Base-by-base conservation (phyloP, 2,888 invertebrate species). In the Seira sanloemensis region DNA sequence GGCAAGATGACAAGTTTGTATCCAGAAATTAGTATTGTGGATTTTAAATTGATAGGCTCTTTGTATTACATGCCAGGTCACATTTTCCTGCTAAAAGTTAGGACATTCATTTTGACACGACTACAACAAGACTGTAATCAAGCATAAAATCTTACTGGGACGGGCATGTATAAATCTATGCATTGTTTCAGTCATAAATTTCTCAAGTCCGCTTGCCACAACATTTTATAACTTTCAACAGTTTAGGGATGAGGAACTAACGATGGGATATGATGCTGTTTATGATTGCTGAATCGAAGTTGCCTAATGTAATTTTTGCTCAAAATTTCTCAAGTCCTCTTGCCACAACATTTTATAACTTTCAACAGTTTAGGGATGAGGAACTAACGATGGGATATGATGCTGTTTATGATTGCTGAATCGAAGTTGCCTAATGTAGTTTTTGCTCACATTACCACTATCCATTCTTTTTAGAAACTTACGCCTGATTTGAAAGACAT, bases 401-500 rank as follows among this genome's bases (percentile, higher is more conserved):
- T 37, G 37, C 12, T 37, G 5, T 37, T 37, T 12, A 37, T 37
- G 37, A 37, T 37, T 37, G 12, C 37, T 12, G 12, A 37, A 37
- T 37, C 12, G 5, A 37, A 37, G 7, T 9, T 37, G 37, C 12
- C 37, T 9, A 9, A 9, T 37, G 37, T 37, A 37, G 12, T 37
- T n/a, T n/a, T n/a, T n/a, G 12, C 12, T 37, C 37, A 37, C 37
- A 37, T 5, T 9, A 37, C 37, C 7, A 9, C 37, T 37, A 37
- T 9, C 5, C 58, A 16, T n/a, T 18, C n/a, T 18, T 4, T n/a
- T 58, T 58, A 58, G 2, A 58, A 58, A 58, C 46, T 71, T 46
- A 54, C 65, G 58, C 19, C 50, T 26, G 58, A 19, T 81, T 71
- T 81, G 81, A 81, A 81, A 81, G 81, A 81, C 81, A 74, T 80